Percentiles rank a stretch among this genome's conserved stretches.
These are phyloP conservation scores for Anguilla rostrata DNA, from an alignment of 2,113 vertebrate genomes.

Conservation along the genomic window DNA sequence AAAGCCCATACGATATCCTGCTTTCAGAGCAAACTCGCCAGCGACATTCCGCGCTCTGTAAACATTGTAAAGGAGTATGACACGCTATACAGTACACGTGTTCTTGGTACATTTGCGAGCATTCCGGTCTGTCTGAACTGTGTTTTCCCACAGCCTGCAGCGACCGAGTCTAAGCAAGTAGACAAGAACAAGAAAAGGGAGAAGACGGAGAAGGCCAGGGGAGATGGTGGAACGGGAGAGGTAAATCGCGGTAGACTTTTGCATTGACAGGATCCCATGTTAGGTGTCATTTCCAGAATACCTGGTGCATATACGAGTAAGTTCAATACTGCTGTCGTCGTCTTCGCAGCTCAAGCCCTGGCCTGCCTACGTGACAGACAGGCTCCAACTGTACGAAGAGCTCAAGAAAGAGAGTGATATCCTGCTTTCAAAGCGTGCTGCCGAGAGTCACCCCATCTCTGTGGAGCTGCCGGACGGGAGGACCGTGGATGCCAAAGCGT, in stretches of 20 bases:
- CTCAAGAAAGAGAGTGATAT: slow-evolving; percentile 87
- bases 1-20: not conserved
- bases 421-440: slow-evolving; percentile 77
- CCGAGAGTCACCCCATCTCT: slow-evolving; percentile 73
- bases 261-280: not conserved
- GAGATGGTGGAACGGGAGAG: slow-evolving; percentile 44
- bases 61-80: not conserved
- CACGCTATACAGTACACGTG: not conserved
- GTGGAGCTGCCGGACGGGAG: slow-evolving; percentile 83
- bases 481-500: slow-evolving; percentile 78
- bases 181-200: slow-evolving; percentile 60
- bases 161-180: slow-evolving; percentile 16
- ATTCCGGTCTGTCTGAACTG: not conserved
- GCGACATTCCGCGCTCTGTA: not conserved
- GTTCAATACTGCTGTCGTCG: not conserved
- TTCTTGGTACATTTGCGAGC: not conserved
- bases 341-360: slow-evolving; percentile 69
- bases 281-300: not conserved
- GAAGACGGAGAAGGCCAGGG: slow-evolving; percentile 50
- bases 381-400: slow-evolving; percentile 83
- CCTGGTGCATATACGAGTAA: not conserved
- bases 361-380: slow-evolving; percentile 81
- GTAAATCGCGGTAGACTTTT: slow-evolving; percentile 46
- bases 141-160: not conserved
- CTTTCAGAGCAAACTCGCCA: not conserved